Conservation (phyloP, 2,797 vertebrate species). For the Ctenosaura bakeri region DNA sequence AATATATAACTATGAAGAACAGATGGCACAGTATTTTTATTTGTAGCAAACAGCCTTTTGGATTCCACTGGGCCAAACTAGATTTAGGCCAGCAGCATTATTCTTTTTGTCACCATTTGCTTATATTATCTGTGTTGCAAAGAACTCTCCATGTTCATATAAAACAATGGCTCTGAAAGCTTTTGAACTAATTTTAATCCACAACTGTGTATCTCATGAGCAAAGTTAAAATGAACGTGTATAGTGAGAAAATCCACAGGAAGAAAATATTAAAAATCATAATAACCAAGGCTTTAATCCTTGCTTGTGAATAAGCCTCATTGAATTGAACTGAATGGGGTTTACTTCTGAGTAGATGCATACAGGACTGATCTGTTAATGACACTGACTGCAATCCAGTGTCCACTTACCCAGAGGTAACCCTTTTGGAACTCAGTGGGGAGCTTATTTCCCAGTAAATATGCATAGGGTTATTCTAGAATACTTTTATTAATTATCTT, state of each 20-base stretch:
- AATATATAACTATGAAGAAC: constrained; percentile 67
- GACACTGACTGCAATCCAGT: background rate
- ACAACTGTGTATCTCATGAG: background rate
- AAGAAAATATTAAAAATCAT: background rate
- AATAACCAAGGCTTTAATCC: background rate
- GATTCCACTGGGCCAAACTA: constrained; percentile 32
- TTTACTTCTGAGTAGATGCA: background rate
- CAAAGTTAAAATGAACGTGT: background rate
- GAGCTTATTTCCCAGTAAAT: background rate
- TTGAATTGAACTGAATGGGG: background rate
- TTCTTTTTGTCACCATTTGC: constrained; percentile 40
- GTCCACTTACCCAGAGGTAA: background rate
- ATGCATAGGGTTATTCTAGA: background rate
- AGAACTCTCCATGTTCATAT: background rate
- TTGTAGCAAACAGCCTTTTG: constrained; percentile 55
- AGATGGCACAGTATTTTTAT: constrained; percentile 72
- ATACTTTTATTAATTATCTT: background rate
- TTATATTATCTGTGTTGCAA: constrained; percentile 38
- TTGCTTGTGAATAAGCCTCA: background rate
- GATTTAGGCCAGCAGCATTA: constrained; percentile 34
- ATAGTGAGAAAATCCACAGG: background rate
- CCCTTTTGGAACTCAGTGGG: background rate
- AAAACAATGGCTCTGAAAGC: background rate
- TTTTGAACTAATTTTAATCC: background rate
- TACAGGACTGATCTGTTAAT: background rate